Percentiles rank a stretch among this genome's conserved stretches.
Conservation (phyloP, 1,140 invertebrate genomes). For the Brachystomella parvula region DNA sequence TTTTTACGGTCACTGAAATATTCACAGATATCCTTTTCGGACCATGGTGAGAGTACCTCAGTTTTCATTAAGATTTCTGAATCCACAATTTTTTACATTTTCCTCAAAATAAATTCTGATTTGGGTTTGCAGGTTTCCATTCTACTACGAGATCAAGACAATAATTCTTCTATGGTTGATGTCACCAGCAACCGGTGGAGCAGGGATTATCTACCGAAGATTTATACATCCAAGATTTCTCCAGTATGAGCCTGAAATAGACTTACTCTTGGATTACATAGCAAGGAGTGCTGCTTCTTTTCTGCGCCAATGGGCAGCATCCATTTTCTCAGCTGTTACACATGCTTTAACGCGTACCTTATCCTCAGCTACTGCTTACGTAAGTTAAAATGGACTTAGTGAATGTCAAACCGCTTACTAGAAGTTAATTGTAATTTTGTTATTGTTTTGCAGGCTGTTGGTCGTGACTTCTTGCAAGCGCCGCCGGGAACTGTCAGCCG, state of each 20-base stretch:
- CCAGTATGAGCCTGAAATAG: constrained; percentile 88
- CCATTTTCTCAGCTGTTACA: constrained; percentile 73
- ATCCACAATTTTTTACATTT: too few relatives aligned
- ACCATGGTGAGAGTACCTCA: constrained; percentile 64
- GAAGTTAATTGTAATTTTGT: neutral
- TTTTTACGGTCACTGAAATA: constrained; percentile 91
- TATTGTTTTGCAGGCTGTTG: neutral
- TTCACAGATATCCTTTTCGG: constrained; percentile 93
- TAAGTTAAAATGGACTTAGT: too few relatives aligned
- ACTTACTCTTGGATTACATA: constrained; percentile 81
- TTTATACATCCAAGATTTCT: constrained; percentile 90
- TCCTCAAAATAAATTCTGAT: neutral
- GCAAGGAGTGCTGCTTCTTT: constrained; percentile 85
- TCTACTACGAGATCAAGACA: constrained; percentile 99
- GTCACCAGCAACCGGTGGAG: constrained; percentile 91
- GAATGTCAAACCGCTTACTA: neutral
- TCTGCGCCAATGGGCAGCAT: constrained; percentile 73
- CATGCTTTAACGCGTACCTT: neutral
- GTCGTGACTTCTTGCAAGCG: neutral
- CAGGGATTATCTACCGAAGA: constrained; percentile 89
- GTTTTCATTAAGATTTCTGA: constrained; percentile 19
- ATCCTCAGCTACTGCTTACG: too few relatives aligned
- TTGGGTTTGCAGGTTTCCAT: constrained; percentile 68
- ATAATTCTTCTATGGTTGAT: constrained; percentile 92
- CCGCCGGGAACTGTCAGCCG: neutral